Base-by-base conservation (phyloP, 2,888 invertebrate genomes). In the Proisotoma minuta region DNA sequence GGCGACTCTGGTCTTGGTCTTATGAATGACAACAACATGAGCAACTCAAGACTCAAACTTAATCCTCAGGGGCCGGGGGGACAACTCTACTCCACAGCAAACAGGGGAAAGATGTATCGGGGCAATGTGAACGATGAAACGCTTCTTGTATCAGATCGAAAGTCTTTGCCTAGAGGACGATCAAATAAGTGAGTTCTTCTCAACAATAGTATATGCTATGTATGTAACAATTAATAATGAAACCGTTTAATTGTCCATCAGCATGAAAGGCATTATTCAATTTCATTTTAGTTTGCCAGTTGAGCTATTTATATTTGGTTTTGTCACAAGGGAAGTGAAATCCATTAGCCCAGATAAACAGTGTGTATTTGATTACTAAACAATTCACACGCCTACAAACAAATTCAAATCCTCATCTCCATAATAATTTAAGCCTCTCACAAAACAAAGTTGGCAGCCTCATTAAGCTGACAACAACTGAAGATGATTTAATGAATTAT, bases 61-160 rank as follows among this genome's bases (percentile, higher is more conserved):
- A 60, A 54, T 1, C 27, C 61, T 34, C 61, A 60, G 8, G 56
- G 56, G 8, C 52, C 43, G 23, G 47, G 23, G 5, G 62, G 60
- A 48, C 58, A 29, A 23, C 53, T 63, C 20, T 63, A 63, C 24
- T 34, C 54, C 10, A 24, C 50, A 8, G 23, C 5, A 5, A 24
- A 5, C 8, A 50, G 52, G 20, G 29, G 29, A 28, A 29, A 24
- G 4, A 52, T 52, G 29, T 52, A 28, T 20, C 27, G 52, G 15
- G 15, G 60, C 23, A n/a, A n/a, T n/a, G n/a, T n/a, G n/a, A 66
- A 67, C 59, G 71, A 71, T 27, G 69, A 67, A 34, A 71, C 71
- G 5, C 61, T 71, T 40, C 59, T 70, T 27, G 70, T 70, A 24
- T 64, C 60, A 43, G 69, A 67, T 63, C 61, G 65, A 47, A 69